Evolutionary conservation across 2,113 vertebrate species (phyloP).

Genomic region (Illadopsis cleaveri): DNA sequence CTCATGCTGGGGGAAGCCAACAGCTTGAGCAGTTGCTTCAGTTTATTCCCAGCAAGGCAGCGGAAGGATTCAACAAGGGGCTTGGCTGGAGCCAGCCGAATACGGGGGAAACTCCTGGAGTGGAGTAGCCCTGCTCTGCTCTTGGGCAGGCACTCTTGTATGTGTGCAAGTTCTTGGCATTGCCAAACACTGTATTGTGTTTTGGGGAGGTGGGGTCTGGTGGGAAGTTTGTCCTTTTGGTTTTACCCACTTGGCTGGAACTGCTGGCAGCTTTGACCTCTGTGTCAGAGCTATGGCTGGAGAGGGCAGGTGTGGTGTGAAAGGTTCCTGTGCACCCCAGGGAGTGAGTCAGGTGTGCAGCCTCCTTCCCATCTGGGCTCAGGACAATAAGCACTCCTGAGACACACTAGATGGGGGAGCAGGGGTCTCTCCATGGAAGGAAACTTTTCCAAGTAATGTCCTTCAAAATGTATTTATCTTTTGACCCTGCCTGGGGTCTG

Average conservation of each 20-base stretch:
- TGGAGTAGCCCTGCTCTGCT: neutral
- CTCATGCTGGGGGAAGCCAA: neutral
- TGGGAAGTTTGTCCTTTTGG: neutral
- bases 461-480: rapidly evolving
- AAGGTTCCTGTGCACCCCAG: neutral
- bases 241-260: neutral
- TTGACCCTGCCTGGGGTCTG: rapidly evolving
- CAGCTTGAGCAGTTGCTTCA: neutral
- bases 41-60: neutral
- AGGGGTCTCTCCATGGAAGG: neutral
- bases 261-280: rapidly evolving
- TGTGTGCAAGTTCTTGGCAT: rapidly evolving
- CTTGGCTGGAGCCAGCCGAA: neutral
- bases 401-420: rapidly evolving
- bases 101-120: neutral
- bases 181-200: neutral
- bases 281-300: neutral
- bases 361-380: neutral
- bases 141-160: neutral
- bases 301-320: neutral
- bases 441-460: rapidly evolving
- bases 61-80: neutral
- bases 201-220: neutral
- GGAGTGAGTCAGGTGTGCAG: neutral
- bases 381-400: rapidly evolving